Percentiles rank a stretch among this genome's conserved stretches.
Evolutionary conservation across 2,113 vertebrate species (phyloP).

Genomic region (Archocentrus centrarchus): DNA sequence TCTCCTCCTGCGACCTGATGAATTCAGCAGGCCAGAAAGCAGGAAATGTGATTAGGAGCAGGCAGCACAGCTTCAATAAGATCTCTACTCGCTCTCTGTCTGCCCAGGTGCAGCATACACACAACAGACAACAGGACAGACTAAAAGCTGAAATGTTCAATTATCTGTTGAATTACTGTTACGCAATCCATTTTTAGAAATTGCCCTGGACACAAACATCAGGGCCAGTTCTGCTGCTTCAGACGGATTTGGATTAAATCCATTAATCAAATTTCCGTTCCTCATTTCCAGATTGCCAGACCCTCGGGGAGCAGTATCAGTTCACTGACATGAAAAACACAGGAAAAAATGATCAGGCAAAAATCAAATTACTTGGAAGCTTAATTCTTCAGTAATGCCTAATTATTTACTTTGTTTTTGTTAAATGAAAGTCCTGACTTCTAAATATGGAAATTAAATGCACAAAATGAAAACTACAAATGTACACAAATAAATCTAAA

Average conservation of each 20-base stretch:
- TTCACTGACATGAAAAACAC: slow-evolving; percentile 25
- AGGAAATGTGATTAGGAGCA: slow-evolving; percentile 72
- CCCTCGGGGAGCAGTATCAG: slow-evolving; percentile 14
- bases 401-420: slow-evolving; percentile 16
- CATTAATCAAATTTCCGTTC: slow-evolving; percentile 58
- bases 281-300: slow-evolving; percentile 59
- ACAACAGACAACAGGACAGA: slow-evolving; percentile 35
- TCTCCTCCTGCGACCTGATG: slow-evolving; percentile 38
- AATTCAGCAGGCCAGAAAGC: slow-evolving; percentile 48
- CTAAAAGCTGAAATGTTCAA: slow-evolving; percentile 43
- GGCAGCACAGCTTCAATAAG: slow-evolving; percentile 60
- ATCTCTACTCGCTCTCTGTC: slow-evolving; percentile 53
- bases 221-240: slow-evolving; percentile 2
- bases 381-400: slow-evolving; percentile 12
- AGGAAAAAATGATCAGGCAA: neutral
- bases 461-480: neutral
- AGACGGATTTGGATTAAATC: slow-evolving; percentile 29
- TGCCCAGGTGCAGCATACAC: slow-evolving; percentile 44
- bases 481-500: slow-evolving; percentile 3
- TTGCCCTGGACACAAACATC: slow-evolving; percentile 26
- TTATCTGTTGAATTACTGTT: slow-evolving; percentile 43
- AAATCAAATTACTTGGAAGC: slow-evolving; percentile 10
- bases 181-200: slow-evolving; percentile 32
- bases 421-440: neutral
- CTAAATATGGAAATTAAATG: slow-evolving; percentile 1